Evolutionary conservation across 2,888 invertebrate genomes (phyloP).

Genomic region (Cryptocephalus primarius): DNA sequence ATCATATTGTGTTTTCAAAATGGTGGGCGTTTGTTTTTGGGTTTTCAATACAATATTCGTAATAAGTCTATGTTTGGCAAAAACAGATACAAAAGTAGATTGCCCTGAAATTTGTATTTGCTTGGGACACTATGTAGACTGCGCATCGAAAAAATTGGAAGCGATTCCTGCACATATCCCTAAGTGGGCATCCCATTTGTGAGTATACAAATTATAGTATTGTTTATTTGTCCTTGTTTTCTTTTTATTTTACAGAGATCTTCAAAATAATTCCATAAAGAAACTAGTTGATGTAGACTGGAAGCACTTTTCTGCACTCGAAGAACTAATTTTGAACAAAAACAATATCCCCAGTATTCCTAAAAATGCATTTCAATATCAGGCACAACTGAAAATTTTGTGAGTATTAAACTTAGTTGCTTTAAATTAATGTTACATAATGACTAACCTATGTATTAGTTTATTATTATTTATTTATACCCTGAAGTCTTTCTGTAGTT

Average conservation of each 20-base stretch:
- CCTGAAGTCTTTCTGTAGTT: too few relatives aligned
- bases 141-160: conserved; percentile 58
- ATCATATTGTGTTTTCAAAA: conserved; percentile 34
- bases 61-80: conserved; percentile 17
- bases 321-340: conserved; percentile 67
- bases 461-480: too few relatives aligned
- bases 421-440: too few relatives aligned
- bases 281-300: conserved; percentile 61
- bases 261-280: conserved; percentile 64
- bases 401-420: conserved; percentile 37
- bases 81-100: conserved; percentile 25
- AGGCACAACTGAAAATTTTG: conserved; percentile 58
- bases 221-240: conserved; percentile 20
- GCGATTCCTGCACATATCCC: conserved; percentile 62
- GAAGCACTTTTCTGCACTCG: conserved; percentile 57
- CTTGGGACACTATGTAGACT: conserved; percentile 63
- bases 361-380: conserved; percentile 62
- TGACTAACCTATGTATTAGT: too few relatives aligned
- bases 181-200: conserved; percentile 66
- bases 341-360: conserved; percentile 61
- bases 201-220: conserved; percentile 34
- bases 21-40: conserved; percentile 38
- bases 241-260: conserved; percentile 43
- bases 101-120: conserved; percentile 65
- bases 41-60: conserved; percentile 19